Evolutionary conservation across 2,797 vertebrate genomes (phyloP), one percentile per base, ranked within the genome.

Genomic region (Characodon lateralis): DNA sequence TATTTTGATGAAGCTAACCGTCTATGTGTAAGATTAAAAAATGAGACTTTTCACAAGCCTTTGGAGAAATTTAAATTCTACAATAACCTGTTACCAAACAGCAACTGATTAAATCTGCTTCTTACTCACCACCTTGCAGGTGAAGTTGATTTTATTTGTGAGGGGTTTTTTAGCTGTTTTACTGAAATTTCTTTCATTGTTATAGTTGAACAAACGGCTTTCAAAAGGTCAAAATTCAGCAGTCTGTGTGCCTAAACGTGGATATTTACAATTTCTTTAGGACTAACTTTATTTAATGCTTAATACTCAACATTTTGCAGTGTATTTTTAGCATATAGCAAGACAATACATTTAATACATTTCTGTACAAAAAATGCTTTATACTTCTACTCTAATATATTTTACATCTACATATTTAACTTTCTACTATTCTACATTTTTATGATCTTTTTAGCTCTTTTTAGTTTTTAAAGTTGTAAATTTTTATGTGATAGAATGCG

Each of bases 1-100:
- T 22, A 68, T 74, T 26, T 71, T 58, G 12, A 78, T 46, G 69
- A 71, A 71, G 43, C 58, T 76, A 31, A 16, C 6, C 66, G 35
- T 35, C 35, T 35, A 46, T 26, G 12, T 69, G 35, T n/a, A 26
- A 69, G 41, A 69, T 46, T 26, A 26, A n/a, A 46, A 35, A 69
- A 16, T 48, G 10, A n/a, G 1, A 22, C 20, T 68, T 68, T 39
- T 46, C 13, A 43, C 6, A 8, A 70, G 48, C 0, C 13, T n/a
- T 69, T 48, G 46, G 28, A 63, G 59, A 66, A 66, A 53, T 35
- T 1, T 10, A 51, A 59, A 59, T 50, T 72, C 24, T 16, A 39
- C 5, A 78, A 41, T 51, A 35, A 22, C 24, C 7, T 26, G 12
- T 20, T 26, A 46, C 13, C n/a, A 6, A 35, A 65, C 12, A 43